Base-by-base conservation (phyloP, 1,140 invertebrate genomes). In the Cyclargus thomasi region DNA sequence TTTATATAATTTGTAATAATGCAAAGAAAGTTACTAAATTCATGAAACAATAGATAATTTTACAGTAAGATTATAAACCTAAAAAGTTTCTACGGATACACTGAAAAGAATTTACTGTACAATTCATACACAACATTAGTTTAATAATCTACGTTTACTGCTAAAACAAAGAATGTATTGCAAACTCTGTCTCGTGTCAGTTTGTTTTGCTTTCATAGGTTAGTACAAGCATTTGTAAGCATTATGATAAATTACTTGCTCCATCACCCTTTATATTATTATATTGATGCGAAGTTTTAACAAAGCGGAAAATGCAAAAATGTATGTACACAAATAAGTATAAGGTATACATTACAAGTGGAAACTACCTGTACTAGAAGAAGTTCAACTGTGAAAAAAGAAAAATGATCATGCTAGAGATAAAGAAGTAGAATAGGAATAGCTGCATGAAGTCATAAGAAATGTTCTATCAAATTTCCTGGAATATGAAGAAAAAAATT, bases 401-500 rank as follows among this genome's bases (percentile, higher is more conserved):
- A 83, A 79, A 83, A 79, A 83, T 80, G 72, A 83, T 78, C 83
- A 90, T 88, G 88, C 88, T 84, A 84, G 78, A 86, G 86, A 80
- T 80, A 72, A 79, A 83, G 77, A 78, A 82, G 78, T 75, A 77
- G 72, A 84, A 77, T 83, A 77, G 82, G 86, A 78, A 87, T 78
- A 86, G 81, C 84, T 78, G 86, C 84, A 86, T 89, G 86, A 91
- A 90, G 80, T 78, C 84, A 85, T 86, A 86, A 80, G 83, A 83
- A 86, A 88, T 71, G 76, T 83, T 83, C 76, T 82, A 85, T 86
- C 81, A 82, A 82, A 83, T 82, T 81, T 90, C 90, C 90, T 91
- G 90, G 80, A 91, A 91, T 90, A 86, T 88, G 89, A 91, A 91
- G 90, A 91, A 90, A 88, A 85, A 88, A 81, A 89, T 88, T 90